A percentile compares a stretch with the other conserved stretches of the same genome.
Evolutionary conservation across 2,888 invertebrate species (phyloP).

Genomic region (Eremobia ochroleuca): DNA sequence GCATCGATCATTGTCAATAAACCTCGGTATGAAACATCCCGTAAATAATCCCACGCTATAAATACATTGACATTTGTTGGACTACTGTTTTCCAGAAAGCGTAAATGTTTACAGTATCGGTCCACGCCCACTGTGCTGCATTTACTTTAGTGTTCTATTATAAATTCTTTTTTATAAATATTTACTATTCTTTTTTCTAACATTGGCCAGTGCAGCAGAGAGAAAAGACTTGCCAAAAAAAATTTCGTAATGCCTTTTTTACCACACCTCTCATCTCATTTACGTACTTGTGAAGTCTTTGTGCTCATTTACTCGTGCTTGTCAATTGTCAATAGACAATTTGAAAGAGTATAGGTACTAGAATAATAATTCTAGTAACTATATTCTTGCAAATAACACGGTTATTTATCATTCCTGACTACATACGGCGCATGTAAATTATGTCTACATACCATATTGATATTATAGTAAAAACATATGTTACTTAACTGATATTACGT

Average conservation of each 20-base stretch:
- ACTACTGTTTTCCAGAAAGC: constrained; percentile 34
- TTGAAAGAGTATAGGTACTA: too few relatives aligned
- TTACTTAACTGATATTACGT: constrained; percentile 24
- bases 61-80: constrained; percentile 48
- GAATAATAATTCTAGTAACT: constrained; percentile 20
- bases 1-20: constrained; percentile 65
- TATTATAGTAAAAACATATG: constrained; percentile 20
- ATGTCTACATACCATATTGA: constrained; percentile 20
- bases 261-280: background rate
- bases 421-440: constrained; percentile 30
- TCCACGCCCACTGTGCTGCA: constrained; percentile 49
- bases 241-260: constrained; percentile 1
- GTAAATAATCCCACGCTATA: constrained; percentile 57
- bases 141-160: constrained; percentile 28
- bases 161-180: constrained; percentile 37
- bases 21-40: constrained; percentile 54
- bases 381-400: constrained; percentile 16
- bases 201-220: constrained; percentile 27
- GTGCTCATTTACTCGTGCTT: constrained; percentile 4
- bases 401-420: constrained; percentile 36
- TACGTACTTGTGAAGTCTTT: constrained; percentile 8
- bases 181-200: constrained; percentile 26
- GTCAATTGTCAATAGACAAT: too few relatives aligned
- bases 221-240: constrained; percentile 19
- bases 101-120: constrained; percentile 50